Conservation (phyloP, 2,888 invertebrate species). For the Calephelis perditalis region DNA sequence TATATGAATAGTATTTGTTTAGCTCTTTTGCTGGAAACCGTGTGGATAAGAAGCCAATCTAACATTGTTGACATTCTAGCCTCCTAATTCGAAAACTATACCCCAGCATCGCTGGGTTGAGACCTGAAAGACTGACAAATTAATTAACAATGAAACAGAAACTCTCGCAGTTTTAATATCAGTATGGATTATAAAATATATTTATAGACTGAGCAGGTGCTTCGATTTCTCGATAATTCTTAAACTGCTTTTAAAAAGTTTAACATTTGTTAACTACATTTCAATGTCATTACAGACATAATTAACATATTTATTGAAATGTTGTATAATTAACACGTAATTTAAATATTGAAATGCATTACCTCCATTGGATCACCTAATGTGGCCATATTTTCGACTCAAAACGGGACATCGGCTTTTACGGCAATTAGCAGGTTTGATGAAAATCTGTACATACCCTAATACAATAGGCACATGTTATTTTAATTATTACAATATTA, state of each 20-base stretch:
- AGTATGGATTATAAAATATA: slow-evolving; percentile 26
- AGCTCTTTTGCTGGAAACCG: no score
- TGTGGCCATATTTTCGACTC: background rate
- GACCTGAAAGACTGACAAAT: no score
- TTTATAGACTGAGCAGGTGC: slow-evolving; percentile 46
- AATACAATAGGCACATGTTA: no score
- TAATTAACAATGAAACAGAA: background rate
- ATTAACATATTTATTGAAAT: slow-evolving; percentile 14
- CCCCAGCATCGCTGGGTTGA: no score
- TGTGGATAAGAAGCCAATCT: no score
- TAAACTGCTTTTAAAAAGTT: slow-evolving; percentile 16
- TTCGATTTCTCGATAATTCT: slow-evolving; percentile 39
- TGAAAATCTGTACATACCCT: no score
- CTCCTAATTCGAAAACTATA: no score
- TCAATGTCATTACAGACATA: slow-evolving; percentile 19
- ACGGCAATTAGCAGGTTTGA: no score
- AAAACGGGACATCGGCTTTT: background rate
- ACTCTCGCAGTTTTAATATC: background rate
- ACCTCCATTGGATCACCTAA: background rate
- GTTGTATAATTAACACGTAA: slow-evolving; percentile 1
- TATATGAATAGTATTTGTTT: no score
- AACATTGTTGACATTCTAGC: no score
- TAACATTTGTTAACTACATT: slow-evolving; percentile 19
- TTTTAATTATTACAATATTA: no score
- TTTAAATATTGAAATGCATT: background rate